Evolutionary conservation across 2,113 vertebrate genomes (phyloP).

Genomic region (Promerops cafer): DNA sequence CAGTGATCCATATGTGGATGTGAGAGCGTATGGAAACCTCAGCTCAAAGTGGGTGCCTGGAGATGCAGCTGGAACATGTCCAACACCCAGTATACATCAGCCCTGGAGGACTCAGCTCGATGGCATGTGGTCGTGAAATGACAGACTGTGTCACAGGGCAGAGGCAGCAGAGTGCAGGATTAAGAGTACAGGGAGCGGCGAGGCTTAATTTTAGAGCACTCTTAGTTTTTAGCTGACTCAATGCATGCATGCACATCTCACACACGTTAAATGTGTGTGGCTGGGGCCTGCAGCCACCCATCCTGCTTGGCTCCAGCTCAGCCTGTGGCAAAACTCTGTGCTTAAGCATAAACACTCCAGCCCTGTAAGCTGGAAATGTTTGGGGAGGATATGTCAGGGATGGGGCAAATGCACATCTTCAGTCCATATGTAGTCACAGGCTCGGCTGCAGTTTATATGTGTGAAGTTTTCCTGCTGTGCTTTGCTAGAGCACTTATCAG

Average conservation of each 20-base stretch:
- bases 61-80: background rate
- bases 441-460: background rate
- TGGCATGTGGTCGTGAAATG: background rate
- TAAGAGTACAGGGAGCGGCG: background rate
- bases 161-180: background rate
- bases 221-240: background rate
- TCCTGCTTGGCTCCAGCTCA: background rate
- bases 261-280: background rate
- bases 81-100: background rate
- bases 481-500: background rate
- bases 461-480: background rate
- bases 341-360: background rate
- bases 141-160: conserved; percentile 23
- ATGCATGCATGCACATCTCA: background rate
- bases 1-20: background rate
- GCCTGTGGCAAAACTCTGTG: background rate
- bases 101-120: background rate
- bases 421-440: background rate
- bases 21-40: background rate
- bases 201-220: background rate
- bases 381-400: background rate
- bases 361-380: background rate
- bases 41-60: accelerated
- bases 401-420: accelerated
- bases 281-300: background rate